Evolutionary conservation across 2,113 vertebrate genomes (phyloP), one percentile per base, ranked within the genome.

Genomic region (Xyrauchen texanus): DNA sequence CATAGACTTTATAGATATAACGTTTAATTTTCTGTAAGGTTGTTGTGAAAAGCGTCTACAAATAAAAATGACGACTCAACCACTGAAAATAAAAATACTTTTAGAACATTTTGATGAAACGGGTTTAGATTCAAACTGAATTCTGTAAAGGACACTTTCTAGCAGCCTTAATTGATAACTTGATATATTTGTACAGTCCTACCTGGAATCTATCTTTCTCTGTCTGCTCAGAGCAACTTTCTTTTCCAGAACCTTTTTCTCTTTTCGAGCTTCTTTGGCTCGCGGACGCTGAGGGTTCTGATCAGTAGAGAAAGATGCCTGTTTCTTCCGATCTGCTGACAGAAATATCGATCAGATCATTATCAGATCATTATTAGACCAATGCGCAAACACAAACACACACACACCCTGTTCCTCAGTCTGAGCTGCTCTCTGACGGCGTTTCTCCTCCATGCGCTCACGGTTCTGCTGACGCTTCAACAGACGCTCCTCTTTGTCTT

Each of bases 401-500:
- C 8, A 69, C 7, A 6, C 13, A 94, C 91, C 92, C 78, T 88
- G 89, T 12, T 91, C 88, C 57, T 92, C 90, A 9, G 83, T 65
- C 88, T 95, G 96, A 49, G 89, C 87, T 62, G 93, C 95, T 89
- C 96, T 98, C 83, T 96, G 96, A 81, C 97, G 97, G 63, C 95
- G 95, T 81, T 95, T 98, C 88, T 98, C 97, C 89, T 98, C 97
- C 90, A 97, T 91, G 69, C 94, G 94, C 83, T 99, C 98, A 70
- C 98, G 93, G 89, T 99, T 99, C 89, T 97, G 93, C 80, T 92
- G 96, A 70, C 98, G 92, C 88, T 97, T 97, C 80, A 97, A 86
- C 45, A 99, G 93, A 58, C 98, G 91, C 78, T 99, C 97, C 87
- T 99, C 98, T 91, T 99, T 99, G 88, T 98, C 97, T 91, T 95